Base-by-base conservation (phyloP, 2,113 vertebrate species). In the Todiramphus chloris region DNA sequence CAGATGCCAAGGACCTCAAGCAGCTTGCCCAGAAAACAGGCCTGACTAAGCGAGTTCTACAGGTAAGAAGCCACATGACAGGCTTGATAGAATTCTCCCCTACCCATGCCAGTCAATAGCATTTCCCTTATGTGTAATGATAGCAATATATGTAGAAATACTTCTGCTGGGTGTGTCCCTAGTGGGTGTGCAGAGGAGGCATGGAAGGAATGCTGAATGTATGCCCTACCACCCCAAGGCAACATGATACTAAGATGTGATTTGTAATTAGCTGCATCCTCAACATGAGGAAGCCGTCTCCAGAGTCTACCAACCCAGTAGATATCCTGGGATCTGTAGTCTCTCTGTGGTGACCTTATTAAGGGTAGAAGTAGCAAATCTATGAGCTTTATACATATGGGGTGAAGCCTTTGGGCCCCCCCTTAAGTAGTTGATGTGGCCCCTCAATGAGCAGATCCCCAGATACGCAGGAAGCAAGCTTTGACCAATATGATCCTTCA, bases 21-120 rank as follows among this genome's bases (percentile, higher is more conserved):
- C 99, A 99, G 97, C 99, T 99, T 95, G 99, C 99, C 95, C 99
- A 99, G 98, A 99, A 99, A 98, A 99, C 99, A n/a, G 99, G 99
- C 96, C 98, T 99, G 95, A 99, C 99, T 98, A 99, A 99, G 98
- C 98, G 99, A 99, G 99, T 99, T 98, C 97, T 99, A 96, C 99
- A 99, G 99, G 99, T 99, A 99, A 99, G 99, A 97, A 90, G 51
- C 44, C 62, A 85, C 87, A 33, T 85, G 56, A 13, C 33, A 87
- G 89, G 80, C 91, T 96, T 89, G 82, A 77, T 8, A 62, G 87
- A 89, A 67, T 75, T 93, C 63, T 19, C 86, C 95, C 95, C 77
- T 55, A 55, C 96, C 79, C 90, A 90, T 68, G 70, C 55, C 91
- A 89, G 84, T 50, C 88, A 76, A 64, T 18, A 95, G 97, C 31